These are phyloP conservation scores for Pachyseris speciosa DNA, from an alignment of 64 coral and sea anemone species.

Conservation along the genomic window DNA sequence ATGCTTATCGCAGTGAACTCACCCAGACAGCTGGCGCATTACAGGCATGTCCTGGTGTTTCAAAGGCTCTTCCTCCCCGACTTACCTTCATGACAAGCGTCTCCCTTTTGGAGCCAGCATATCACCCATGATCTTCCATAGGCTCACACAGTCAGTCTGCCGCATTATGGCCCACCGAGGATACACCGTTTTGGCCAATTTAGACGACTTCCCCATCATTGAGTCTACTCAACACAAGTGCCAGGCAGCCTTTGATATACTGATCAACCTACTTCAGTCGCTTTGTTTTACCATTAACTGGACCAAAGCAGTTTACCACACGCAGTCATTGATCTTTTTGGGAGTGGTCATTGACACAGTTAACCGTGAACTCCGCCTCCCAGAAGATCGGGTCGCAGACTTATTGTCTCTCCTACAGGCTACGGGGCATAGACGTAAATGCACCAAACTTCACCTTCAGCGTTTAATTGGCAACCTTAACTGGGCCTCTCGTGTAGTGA, in stretches of 20 bases:
- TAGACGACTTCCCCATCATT: conserved; percentile 67
- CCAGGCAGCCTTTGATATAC: conserved; percentile 43
- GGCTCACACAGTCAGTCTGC: conserved; percentile 62
- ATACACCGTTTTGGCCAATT: conserved; percentile 9
- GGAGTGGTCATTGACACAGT: conserved; percentile 65
- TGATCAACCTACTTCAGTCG: conserved; percentile 6
- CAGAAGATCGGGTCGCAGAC: conserved; percentile 28
- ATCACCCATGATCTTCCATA: conserved; percentile 49
- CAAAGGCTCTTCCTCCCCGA: conserved; percentile 10
- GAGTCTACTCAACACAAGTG: conserved; percentile 32
- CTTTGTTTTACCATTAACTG: conserved; percentile 21
- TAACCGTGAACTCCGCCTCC: not conserved
- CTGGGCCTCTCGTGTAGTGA: conserved; percentile 57
- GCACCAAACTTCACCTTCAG: conserved; percentile 45
- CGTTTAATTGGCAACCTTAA: conserved; percentile 59
- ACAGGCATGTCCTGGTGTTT: conserved; percentile 53
- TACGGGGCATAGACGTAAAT: not conserved
- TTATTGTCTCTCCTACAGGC: not conserved
- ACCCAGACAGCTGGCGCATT: conserved; percentile 37
- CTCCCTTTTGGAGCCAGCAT: conserved; percentile 66
- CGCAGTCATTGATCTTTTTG: conserved; percentile 45
- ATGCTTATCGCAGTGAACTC: conserved; percentile 45
- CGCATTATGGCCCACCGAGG: conserved; percentile 48
- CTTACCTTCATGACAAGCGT: conserved; percentile 59
- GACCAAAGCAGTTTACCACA: conserved; percentile 20